phyloP scores from a whole-genome alignment of 2,797 vertebrate genomes.

The Fistularia commersonii region DNA sequence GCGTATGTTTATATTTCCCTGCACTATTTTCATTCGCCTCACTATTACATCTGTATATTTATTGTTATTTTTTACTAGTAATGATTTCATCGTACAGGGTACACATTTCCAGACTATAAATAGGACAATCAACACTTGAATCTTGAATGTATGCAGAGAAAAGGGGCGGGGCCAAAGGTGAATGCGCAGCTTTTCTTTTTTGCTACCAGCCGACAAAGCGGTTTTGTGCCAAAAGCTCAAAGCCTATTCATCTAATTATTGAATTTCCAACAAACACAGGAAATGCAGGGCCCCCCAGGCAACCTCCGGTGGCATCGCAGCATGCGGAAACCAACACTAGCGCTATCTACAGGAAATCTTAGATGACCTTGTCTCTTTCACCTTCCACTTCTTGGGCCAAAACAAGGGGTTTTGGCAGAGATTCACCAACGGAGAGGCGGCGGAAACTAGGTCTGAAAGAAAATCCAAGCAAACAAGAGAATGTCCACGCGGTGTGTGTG shows the following conservation, averaged over 20 bases:
- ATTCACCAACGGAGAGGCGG: conserved; percentile 45
- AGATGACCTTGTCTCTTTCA: conserved; percentile 25
- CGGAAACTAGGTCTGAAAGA: conserved; percentile 69
- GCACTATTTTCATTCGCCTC: too few species aligned
- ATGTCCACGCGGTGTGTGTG: too few species aligned
- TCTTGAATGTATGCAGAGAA: conserved; percentile 33
- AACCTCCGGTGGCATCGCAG: conserved; percentile 46
- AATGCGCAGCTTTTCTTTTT: conserved; percentile 54
- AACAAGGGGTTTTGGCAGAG: conserved; percentile 48
- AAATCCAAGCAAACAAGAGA: conserved; percentile 34
- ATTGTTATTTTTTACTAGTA: too few species aligned
- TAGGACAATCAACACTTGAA: too few species aligned
- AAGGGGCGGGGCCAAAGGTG: conserved; percentile 38
- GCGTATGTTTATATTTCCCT: too few species aligned
- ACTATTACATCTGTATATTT: too few species aligned
- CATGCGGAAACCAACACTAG: conserved; percentile 38
- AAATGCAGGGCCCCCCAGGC: conserved; percentile 40
- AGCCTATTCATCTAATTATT: conserved; percentile 52
- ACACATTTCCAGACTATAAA: too few species aligned
- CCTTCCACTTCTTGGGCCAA: conserved; percentile 19
- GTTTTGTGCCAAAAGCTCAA: conserved; percentile 45
- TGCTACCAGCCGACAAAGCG: conserved; percentile 37
- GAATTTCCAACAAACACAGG: conserved; percentile 62
- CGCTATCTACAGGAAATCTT: conserved; percentile 44
- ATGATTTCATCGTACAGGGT: conserved; percentile 28